Evolutionary conservation across 2,888 invertebrate species (phyloP).

Genomic region (Vanessa cardui): DNA sequence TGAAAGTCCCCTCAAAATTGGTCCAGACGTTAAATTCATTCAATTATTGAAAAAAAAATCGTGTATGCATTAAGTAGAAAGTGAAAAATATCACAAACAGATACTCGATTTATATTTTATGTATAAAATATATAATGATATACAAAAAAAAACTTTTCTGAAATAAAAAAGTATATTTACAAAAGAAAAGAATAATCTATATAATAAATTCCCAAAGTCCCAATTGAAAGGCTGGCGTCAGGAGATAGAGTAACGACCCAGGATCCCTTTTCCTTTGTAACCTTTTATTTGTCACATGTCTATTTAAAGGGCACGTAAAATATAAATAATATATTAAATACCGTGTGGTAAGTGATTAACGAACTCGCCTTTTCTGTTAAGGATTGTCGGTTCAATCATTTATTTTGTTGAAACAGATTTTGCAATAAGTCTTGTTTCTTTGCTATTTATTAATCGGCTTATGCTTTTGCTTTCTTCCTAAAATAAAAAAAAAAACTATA

Average conservation of each 20-base stretch:
- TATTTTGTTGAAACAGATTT: neutral
- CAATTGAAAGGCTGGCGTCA: constrained; percentile 27
- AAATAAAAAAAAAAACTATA: too few species aligned
- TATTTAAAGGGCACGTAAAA: neutral
- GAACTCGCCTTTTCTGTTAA: neutral
- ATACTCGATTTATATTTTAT: too few species aligned
- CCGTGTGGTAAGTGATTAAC: neutral
- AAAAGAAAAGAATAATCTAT: constrained; percentile 9
- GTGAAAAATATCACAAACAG: neutral
- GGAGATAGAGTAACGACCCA: constrained; percentile 7
- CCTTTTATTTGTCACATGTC: constrained; percentile 18
- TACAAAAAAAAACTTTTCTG: neutral
- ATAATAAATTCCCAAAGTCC: constrained; percentile 16
- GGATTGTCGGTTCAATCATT: neutral
- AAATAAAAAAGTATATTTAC: neutral
- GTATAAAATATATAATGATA: neutral
- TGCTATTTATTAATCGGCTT: too few species aligned
- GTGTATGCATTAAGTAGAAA: too few species aligned
- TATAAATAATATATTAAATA: neutral
- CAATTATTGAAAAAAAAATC: too few species aligned
- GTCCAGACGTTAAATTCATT: too few species aligned
- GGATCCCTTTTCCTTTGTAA: constrained; percentile 23
- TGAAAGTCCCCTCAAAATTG: too few species aligned
- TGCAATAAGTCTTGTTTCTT: too few species aligned
- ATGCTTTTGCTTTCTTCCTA: too few species aligned